Base-by-base conservation (phyloP, 2,113 vertebrate genomes). In the Gila orcuttii region DNA sequence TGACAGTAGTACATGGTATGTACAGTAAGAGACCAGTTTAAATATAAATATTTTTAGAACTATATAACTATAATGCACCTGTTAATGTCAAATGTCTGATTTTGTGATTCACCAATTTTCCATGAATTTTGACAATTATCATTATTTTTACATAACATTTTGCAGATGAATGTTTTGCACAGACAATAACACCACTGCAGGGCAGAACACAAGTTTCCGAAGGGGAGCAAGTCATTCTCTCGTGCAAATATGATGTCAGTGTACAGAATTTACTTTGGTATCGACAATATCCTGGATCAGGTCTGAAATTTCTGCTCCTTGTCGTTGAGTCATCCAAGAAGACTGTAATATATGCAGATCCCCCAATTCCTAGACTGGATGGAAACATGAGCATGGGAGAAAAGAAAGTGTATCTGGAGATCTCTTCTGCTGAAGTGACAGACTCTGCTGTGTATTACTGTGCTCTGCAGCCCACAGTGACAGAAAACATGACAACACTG, bases 401-500 rank as follows among this genome's bases (percentile, higher is more conserved):
- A 0, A 78, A 78, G 64, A 21, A 1, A 13, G 74, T 83, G 47
- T 0, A 57, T 77, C 81, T 87, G 31, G 6, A 19, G 33, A 83
- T 87, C 60, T 68, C 59, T 2, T 60, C 50, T 59, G 55, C 69
- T 33, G 19, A 8, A 25, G 77, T 62, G 6, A 9, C 52, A 50
- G 79, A 82, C 64, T 71, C 71, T 42, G 83, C 73, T 25, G 1
- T 85, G 55, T 86, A 86, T 50, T 86, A 47, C 66, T 86, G 85
- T n/a, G 78, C 85, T 0, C 8, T 86, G 78, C 1, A 0, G 77
- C 55, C 85, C 86, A 87, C 86, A 87, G 50, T 84, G 25, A 84
- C 28, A 79, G 62, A 23, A 84, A 47, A 42, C 21, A 19, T 0
- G 6, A 2, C 1, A 15, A 21, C n/a, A 17, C 74, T 78, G 80